phyloP scores from a whole-genome alignment of 1,140 invertebrate genomes.

The Lordiphosa mommai region DNA sequence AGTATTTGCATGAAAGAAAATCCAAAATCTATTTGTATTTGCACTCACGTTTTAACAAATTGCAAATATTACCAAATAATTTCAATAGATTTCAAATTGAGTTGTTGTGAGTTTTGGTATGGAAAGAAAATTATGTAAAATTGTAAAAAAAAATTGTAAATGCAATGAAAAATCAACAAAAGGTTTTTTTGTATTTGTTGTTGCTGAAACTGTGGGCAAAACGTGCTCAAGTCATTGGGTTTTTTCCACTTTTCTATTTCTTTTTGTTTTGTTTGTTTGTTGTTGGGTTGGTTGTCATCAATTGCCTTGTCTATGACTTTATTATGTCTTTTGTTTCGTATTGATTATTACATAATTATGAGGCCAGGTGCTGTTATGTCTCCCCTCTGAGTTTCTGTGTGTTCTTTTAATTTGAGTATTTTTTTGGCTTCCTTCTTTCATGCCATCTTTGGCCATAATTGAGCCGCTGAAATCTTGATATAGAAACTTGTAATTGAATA shows the following conservation, averaged over 20 bases:
- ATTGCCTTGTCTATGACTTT: conserved; percentile 46
- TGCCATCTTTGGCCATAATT: conserved; percentile 49
- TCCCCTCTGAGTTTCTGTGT: neutral
- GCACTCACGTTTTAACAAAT: conserved; percentile 54
- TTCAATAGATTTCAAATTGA: conserved; percentile 60
- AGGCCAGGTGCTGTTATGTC: conserved; percentile 11
- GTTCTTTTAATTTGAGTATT: neutral
- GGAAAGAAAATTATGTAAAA: conserved; percentile 58
- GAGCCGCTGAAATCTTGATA: conserved; percentile 69
- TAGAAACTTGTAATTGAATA: conserved; percentile 66
- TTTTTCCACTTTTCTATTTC: conserved; percentile 15
- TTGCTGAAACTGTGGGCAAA: conserved; percentile 22
- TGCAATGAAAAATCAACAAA: conserved; percentile 8
- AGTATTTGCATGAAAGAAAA: conserved; percentile 34
- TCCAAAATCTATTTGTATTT: conserved; percentile 22
- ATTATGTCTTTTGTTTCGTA: conserved; percentile 36
- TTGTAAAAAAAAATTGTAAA: too few relatives aligned
- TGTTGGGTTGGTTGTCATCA: conserved; percentile 25
- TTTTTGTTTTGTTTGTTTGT: conserved; percentile 7
- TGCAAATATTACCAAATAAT: conserved; percentile 71
- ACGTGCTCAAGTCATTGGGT: conserved; percentile 45
- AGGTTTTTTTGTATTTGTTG: neutral
- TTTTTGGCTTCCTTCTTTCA: conserved; percentile 14
- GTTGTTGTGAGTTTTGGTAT: conserved; percentile 28
- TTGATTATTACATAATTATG: conserved; percentile 64